Evolutionary conservation across 92 coral and sea anemone species (phyloP).

Genomic region (Epizoanthus rinbou): DNA sequence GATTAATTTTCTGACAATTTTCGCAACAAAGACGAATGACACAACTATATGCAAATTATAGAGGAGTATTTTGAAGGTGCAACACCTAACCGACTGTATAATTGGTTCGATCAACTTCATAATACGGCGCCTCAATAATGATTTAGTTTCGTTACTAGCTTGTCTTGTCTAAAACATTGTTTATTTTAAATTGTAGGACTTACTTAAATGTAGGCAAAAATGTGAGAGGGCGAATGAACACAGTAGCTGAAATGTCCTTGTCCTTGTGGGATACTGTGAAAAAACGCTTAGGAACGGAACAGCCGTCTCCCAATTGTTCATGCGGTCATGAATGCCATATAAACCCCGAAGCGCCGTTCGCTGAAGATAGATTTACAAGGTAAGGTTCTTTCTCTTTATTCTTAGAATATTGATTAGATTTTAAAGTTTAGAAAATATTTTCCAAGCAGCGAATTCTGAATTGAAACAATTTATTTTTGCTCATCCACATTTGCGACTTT

Average conservation of each 20-base stretch:
- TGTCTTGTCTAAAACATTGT: conserved; percentile 13
- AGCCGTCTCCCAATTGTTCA: conserved; percentile 53
- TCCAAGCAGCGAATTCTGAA: not conserved
- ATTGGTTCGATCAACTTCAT: not conserved
- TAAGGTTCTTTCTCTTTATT: conserved; percentile 21
- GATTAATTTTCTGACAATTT: not conserved
- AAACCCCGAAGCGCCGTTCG: conserved; percentile 84
- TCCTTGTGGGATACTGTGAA: conserved; percentile 89
- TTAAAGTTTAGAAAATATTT: not conserved
- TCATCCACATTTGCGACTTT: not conserved
- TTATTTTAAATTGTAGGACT: conserved; percentile 48
- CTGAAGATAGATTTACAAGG: conserved; percentile 92
- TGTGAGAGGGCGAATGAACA: conserved; percentile 48
- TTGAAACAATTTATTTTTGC: not conserved
- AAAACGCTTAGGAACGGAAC: conserved; percentile 74
- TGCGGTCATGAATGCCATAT: conserved; percentile 56
- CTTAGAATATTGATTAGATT: not conserved
- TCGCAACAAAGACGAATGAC: not conserved
- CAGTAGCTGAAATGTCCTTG: conserved; percentile 59
- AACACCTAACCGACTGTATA: not conserved
- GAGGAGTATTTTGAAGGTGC: not conserved
- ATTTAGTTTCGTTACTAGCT: not conserved
- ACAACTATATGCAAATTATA: conserved; percentile 30
- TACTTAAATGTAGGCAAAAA: conserved; percentile 55
- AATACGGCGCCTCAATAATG: not conserved